Conservation (phyloP, 2,797 vertebrate species). For the Cryptoprocta ferox region DNA sequence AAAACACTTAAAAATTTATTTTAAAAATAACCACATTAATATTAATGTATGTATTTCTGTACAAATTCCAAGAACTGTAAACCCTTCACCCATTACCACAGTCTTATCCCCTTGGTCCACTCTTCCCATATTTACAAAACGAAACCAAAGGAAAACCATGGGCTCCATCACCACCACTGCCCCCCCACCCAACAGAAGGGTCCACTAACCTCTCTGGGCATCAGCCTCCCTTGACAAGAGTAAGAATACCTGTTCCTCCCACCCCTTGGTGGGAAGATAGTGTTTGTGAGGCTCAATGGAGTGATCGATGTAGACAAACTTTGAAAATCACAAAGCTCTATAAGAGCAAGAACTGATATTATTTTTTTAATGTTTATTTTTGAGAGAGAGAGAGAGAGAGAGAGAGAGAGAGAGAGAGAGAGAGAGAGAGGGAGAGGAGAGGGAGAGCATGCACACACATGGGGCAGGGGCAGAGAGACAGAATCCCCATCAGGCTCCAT, state of each 20-base stretch:
- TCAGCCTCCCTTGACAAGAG: neutral
- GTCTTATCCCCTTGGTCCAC: slow-evolving; percentile 17
- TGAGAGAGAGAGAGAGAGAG: too few relatives aligned
- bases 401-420: too few relatives aligned
- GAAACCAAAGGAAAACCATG: slow-evolving; percentile 64
- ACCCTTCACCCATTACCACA: neutral
- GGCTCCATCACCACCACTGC: neutral
- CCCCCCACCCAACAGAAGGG: neutral
- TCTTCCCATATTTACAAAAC: slow-evolving; percentile 9
- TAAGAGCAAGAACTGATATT: neutral
- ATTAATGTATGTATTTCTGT: neutral
- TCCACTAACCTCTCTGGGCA: neutral
- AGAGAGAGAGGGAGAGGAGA: accelerated
- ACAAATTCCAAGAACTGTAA: neutral
- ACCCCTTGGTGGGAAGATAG: neutral
- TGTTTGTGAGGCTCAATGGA: neutral
- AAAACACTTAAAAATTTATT: neutral
- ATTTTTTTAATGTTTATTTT: too few relatives aligned
- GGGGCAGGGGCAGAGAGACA: too few relatives aligned
- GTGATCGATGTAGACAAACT: accelerated
- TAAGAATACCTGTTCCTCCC: neutral
- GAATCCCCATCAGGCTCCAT: too few relatives aligned
- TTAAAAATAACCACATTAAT: neutral
- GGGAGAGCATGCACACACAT: too few relatives aligned
- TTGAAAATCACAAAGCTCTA: neutral